These are phyloP conservation scores for Latrodectus geometricus DNA, from an alignment of 1,140 invertebrate genomes.

Conservation along the genomic window DNA sequence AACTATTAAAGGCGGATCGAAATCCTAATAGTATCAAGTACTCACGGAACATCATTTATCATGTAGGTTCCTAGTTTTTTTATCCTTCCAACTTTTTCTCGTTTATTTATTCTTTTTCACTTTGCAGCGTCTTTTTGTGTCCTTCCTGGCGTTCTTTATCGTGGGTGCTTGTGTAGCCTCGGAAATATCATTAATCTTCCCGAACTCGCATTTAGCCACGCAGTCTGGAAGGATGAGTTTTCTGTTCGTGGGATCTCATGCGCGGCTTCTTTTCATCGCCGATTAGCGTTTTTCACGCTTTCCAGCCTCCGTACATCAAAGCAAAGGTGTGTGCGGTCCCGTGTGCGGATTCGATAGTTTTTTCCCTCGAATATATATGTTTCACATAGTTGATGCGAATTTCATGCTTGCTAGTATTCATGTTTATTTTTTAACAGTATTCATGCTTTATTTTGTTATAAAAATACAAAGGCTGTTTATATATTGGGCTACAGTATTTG, in stretches of 20 bases:
- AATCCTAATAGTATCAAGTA: conserved; percentile 35
- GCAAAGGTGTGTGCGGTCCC: not conserved
- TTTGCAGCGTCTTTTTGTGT: conserved; percentile 18
- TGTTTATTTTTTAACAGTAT: not conserved
- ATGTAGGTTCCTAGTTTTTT: conserved; percentile 2
- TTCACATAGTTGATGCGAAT: not conserved
- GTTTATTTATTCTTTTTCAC: conserved; percentile 7
- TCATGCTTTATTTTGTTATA: too few species aligned
- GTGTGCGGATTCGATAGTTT: not conserved
- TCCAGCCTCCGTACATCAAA: too few species aligned
- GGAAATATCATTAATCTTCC: conserved; percentile 59
- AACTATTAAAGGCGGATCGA: conserved; percentile 40
- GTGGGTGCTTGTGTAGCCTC: conserved; percentile 16
- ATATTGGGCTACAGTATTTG: too few species aligned
- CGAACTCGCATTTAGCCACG: conserved; percentile 33
- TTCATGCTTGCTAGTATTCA: not conserved
- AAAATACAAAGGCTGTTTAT: too few species aligned
- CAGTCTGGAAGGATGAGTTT: conserved; percentile 7
- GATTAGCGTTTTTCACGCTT: conserved; percentile 19
- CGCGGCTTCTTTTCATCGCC: not conserved
- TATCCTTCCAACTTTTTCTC: conserved; percentile 1
- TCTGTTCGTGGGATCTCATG: not conserved
- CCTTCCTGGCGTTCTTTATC: conserved; percentile 26
- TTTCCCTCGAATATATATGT: not conserved
- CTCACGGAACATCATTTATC: conserved; percentile 43